phyloP scores from a whole-genome alignment of 2,888 invertebrate species.

The Halictus ligatus region DNA sequence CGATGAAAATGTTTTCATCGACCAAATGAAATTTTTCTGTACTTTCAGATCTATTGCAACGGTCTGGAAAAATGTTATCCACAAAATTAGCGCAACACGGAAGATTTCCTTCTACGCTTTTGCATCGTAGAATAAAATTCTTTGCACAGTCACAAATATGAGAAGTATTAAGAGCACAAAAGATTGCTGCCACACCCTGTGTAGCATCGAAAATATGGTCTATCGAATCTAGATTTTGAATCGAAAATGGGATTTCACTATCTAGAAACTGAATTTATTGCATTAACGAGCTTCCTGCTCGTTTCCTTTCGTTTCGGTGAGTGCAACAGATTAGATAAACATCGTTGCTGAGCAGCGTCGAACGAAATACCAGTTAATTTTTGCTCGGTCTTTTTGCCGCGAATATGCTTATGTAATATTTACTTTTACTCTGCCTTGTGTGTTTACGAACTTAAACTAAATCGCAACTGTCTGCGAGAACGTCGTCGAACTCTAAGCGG shows the following conservation, averaged over 20 bases:
- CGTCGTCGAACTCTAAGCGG: neutral
- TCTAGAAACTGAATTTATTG: neutral
- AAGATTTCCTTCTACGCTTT: too few species aligned
- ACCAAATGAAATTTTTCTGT: neutral
- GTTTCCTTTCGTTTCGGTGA: neutral
- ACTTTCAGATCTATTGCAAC: neutral
- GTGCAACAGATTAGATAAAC: neutral
- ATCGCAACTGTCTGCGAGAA: neutral
- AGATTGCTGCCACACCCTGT: neutral
- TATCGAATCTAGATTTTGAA: neutral
- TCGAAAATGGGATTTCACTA: neutral
- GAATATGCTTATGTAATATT: neutral
- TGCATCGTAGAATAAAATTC: too few species aligned
- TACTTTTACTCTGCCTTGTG: neutral
- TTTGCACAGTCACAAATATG: too few species aligned
- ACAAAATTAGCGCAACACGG: too few species aligned
- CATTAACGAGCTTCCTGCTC: neutral
- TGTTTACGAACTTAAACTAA: neutral
- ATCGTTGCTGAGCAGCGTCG: neutral
- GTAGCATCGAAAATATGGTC: too few species aligned
- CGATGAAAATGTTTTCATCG: neutral
- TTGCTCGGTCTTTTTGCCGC: neutral
- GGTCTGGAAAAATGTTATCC: too few species aligned
- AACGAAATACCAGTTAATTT: neutral
- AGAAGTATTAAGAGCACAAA: too few species aligned